These are phyloP conservation scores for Hartigia nigra DNA, from an alignment of 2,888 invertebrate genomes.

Conservation along the genomic window DNA sequence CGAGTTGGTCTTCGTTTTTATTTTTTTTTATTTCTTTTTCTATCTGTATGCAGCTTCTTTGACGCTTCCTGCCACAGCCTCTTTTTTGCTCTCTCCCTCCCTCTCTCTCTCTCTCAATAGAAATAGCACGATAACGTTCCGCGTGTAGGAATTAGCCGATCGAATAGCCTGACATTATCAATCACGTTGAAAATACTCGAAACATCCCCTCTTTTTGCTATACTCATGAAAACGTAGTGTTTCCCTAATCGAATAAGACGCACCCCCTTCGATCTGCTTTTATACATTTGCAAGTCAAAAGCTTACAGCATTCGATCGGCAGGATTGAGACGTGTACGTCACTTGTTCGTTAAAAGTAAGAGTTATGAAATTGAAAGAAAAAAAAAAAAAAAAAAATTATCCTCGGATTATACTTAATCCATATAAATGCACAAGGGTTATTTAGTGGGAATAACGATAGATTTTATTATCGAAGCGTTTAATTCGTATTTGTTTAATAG, in stretches of 20 bases:
- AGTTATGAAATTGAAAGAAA: neutral
- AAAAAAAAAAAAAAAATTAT: neutral
- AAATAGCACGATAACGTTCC: neutral
- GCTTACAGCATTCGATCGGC: neutral
- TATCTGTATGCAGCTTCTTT: neutral
- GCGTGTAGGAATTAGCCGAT: neutral
- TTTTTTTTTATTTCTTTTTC: neutral
- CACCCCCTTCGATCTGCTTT: neutral
- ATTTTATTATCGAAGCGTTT: neutral
- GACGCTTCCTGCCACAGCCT: neutral
- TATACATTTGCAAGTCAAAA: neutral
- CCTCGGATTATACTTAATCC: neutral
- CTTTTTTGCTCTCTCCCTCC: constrained; percentile 12
- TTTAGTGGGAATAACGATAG: neutral
- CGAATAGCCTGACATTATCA: neutral
- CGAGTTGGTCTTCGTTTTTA: neutral
- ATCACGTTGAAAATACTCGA: neutral
- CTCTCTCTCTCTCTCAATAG: constrained; percentile 12
- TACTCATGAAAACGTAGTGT: neutral
- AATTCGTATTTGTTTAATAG: neutral
- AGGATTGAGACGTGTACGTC: neutral
- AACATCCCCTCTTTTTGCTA: neutral
- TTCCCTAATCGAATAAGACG: neutral
- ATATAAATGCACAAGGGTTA: neutral
- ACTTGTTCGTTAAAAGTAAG: too few relatives aligned